These are phyloP conservation scores for Dicranocentrus wangi DNA, from an alignment of 2,888 invertebrate species.

Conservation along the genomic window DNA sequence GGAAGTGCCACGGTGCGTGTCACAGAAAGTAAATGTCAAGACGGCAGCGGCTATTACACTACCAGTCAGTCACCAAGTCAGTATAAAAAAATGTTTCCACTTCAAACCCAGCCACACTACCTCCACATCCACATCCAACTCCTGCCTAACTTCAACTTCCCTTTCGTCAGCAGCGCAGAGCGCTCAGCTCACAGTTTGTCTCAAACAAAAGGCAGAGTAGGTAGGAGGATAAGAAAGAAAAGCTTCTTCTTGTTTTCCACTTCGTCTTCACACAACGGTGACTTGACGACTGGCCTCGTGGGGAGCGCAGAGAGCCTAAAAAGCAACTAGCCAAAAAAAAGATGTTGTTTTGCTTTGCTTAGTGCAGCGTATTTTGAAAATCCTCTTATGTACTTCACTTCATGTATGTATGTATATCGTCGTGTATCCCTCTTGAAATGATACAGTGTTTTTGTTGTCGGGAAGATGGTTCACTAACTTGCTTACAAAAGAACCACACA, in stretches of 20 bases:
- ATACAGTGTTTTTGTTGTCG: slow-evolving; percentile 9
- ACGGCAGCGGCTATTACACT: background rate
- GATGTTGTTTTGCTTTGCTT: background rate
- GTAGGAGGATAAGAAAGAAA: background rate
- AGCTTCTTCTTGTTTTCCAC: slow-evolving; percentile 18
- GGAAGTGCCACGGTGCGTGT: slow-evolving; percentile 24
- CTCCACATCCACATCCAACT: no score
- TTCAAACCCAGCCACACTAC: background rate
- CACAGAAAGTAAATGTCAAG: slow-evolving; percentile 11
- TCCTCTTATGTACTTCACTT: no score
- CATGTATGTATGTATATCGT: no score
- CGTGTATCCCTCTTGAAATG: background rate
- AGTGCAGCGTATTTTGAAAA: background rate
- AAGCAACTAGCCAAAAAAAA: slow-evolving; percentile 10
- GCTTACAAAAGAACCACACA: slow-evolving; percentile 6
- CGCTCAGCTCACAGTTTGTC: no score
- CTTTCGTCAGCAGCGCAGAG: no score
- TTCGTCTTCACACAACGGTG: slow-evolving; percentile 51
- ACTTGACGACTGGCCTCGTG: slow-evolving; percentile 56
- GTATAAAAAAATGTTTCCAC: slow-evolving; percentile 7
- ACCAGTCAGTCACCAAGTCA: background rate
- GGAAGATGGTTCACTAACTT: slow-evolving; percentile 1
- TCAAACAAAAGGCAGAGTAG: no score
- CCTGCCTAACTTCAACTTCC: no score
- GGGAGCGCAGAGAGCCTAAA: slow-evolving; percentile 33